A percentile compares a stretch with the other conserved stretches of the same genome.
Evolutionary conservation across 2,888 invertebrate species (phyloP).

Genomic region (Megamerina dolium): DNA sequence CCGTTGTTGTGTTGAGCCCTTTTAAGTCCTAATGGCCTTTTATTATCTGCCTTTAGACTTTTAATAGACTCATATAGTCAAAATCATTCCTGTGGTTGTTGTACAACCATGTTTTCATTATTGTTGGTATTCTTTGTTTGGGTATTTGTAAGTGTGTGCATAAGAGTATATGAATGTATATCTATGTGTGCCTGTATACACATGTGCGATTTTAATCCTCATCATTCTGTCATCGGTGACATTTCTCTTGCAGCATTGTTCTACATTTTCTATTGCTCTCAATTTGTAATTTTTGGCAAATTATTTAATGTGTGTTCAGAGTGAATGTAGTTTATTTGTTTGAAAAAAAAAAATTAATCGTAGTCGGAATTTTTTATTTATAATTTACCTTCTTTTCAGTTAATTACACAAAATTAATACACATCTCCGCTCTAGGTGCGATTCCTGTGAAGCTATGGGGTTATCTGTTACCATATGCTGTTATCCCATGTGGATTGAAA

Average conservation of each 20-base stretch:
- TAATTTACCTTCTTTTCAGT: too few relatives aligned
- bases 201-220: conserved; percentile 45
- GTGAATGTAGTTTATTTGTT: too few relatives aligned
- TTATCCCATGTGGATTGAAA: too few relatives aligned
- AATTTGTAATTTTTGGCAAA: conserved; percentile 26
- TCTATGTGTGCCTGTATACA: conserved; percentile 11
- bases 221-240: conserved; percentile 45
- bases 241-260: conserved; percentile 14
- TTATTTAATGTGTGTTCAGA: too few relatives aligned
- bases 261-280: conserved; percentile 23
- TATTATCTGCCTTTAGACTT: conserved; percentile 49
- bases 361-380: too few relatives aligned
- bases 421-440: too few relatives aligned
- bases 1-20: conserved; percentile 40
- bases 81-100: conserved; percentile 18
- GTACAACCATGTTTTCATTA: conserved; percentile 5
- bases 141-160: not conserved
- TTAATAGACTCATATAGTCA: conserved; percentile 45
- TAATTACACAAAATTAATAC: too few relatives aligned
- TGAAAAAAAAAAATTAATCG: too few relatives aligned
- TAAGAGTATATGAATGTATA: conserved; percentile 9
- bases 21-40: conserved; percentile 49
- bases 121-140: conserved; percentile 14
- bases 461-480: too few relatives aligned
- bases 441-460: too few relatives aligned